Base-by-base conservation (phyloP, 2,113 vertebrate genomes). In the Hymenochirus boettgeri region DNA sequence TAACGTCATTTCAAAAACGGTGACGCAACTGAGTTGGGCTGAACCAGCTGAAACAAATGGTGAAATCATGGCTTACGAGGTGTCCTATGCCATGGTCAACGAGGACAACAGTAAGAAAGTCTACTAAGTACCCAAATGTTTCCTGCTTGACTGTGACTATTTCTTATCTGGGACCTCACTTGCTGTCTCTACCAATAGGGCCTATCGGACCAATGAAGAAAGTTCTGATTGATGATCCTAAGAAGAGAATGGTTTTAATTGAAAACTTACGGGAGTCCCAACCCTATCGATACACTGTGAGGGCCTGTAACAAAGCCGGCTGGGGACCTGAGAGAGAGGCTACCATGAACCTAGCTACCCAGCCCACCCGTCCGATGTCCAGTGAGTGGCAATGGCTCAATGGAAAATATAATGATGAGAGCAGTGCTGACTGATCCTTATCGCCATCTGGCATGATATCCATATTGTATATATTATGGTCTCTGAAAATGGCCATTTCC, bases 11-110 rank as follows among this genome's bases (percentile, higher is more conserved):
- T 97, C 94, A 56, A 91, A 91, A 27, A 98, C 96, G 0, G 94
- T 97, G 75, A 98, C 95, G 3, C 96, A 98, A 77, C 25, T 99
- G 74, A 99, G 96, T 83, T 99, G 96, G 96, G 96, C 85, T 0
- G 96, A 99, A 79, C 95, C 96, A 1, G 93, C 96, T 0, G 96
- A 98, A 70, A 92, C 95, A 70, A 98, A 98, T 0, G 96, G 96
- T 18, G 79, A 86, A 50, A 99, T 99, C 76, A 94, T 89, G 0
- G 91, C 91, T 23, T 99, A 99, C 0, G 94, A 99, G 77, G 93
- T 98, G 81, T 80, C 91, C 77, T 99, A 99, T 0, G 93, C 89
- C 6, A 89, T 83, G 12, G 96, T 98, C 72, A 88, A 92, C 0
- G 95, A 99, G 33, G 84, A 90, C 25, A 84, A 82, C 1, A 73